Evolutionary conservation across 2,113 vertebrate genomes (phyloP).

Genomic region (Phalacrocorax brasilianus): DNA sequence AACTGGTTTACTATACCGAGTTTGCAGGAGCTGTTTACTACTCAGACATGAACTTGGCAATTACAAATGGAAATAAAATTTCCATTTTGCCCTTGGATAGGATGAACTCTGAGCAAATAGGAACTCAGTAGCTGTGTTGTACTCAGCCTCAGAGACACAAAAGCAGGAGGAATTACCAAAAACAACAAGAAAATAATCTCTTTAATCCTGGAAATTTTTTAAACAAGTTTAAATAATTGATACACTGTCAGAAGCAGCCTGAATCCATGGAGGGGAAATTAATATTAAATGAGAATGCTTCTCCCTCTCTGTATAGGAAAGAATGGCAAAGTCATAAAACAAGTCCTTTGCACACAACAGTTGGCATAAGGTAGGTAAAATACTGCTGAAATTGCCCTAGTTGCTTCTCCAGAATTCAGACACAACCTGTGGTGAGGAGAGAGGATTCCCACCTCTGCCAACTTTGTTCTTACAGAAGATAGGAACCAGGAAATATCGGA

Average conservation of each 20-base stretch:
- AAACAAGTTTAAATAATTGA: constrained; percentile 67
- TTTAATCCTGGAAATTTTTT: constrained; percentile 44
- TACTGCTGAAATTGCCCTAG: not conserved
- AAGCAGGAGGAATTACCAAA: not conserved
- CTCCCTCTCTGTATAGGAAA: not conserved
- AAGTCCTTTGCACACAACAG: not conserved
- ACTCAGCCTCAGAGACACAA: not conserved
- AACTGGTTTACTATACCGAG: not conserved
- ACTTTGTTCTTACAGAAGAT: not conserved
- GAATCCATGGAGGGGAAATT: not conserved
- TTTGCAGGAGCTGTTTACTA: not conserved
- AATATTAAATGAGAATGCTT: constrained; percentile 43
- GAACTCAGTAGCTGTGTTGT: not conserved
- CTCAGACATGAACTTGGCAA: not conserved
- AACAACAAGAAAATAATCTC: constrained; percentile 23
- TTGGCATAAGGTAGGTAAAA: not conserved
- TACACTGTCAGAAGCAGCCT: constrained; percentile 22
- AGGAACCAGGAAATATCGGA: not conserved
- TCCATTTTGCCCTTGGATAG: not conserved
- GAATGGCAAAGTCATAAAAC: not conserved
- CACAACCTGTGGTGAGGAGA: not conserved
- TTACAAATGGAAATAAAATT: not conserved
- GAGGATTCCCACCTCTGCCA: not conserved
- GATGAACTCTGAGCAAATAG: not conserved
- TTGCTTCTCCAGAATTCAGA: not conserved